Base-by-base conservation (phyloP, 2,888 invertebrate genomes). In the Pemphredon lugubris region DNA sequence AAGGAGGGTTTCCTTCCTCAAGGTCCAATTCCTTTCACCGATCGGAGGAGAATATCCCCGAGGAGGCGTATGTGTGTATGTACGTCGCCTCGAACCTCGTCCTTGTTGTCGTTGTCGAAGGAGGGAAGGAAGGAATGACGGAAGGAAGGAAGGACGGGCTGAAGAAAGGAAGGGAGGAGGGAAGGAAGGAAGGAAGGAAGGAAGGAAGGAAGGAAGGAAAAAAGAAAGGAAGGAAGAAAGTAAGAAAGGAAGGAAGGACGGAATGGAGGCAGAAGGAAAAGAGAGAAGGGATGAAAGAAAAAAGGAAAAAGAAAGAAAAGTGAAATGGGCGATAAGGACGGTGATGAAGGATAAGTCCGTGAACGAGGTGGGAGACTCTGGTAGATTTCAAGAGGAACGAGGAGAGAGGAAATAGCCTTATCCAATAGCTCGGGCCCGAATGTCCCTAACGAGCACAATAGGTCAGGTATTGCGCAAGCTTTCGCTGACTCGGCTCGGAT, bases 391-490 rank as follows among this genome's bases (percentile, higher is more conserved):
- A 2, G 39, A 16, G 32, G 37, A 59, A 18, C 57, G 39, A 37
- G 26, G 57, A 68, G 45, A 55, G 39, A 37, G 26, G 57, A 68
- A 48, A 55, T 48, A 57, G 53, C 66, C 61, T 70, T 48, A 75
- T 73, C 79, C 79, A 69, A 79, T 78, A 79, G 77, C 71, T 59
- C 61, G 79, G 74, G 69, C 77, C 75, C 80, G 71, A 83, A 76
- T 79, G 73, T 73, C 73, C 75, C 79, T 84, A 84, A 83, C 84
- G 84, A 84, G 83, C 79, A 84, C 84, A 83, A 83, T 83, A 82
- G 84, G 81, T 84, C 82, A 84, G 83, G 79, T 79, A 84, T 81
- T 81, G 80, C 84, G 73, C 75, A 80, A 84, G 84, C 82, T 84
- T 84, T 83, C 79, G 84, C 83, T 83, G 83, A 83, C 84, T 79